Evolutionary conservation across 2,888 invertebrate genomes (phyloP).

Genomic region (Protophormia terraenovae): DNA sequence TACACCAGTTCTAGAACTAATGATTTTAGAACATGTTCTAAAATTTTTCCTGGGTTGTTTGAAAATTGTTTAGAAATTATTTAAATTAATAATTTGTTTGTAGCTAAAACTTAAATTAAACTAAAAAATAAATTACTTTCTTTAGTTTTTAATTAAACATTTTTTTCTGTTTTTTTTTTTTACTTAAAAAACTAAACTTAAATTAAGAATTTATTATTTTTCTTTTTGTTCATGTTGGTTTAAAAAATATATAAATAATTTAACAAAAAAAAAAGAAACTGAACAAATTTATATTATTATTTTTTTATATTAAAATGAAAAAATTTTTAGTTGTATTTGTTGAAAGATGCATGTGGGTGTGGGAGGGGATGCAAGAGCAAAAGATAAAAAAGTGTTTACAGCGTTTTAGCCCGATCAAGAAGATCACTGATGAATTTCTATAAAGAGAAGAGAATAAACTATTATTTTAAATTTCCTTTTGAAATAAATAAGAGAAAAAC

Average conservation of each 20-base stretch:
- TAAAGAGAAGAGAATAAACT: conserved; percentile 79
- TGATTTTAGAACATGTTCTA: too few species aligned
- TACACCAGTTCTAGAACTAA: too few species aligned
- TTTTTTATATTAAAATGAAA: conserved; percentile 55
- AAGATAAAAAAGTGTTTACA: conserved; percentile 79
- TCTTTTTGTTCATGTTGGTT: not conserved
- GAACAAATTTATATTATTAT: conserved; percentile 64
- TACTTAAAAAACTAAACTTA: conserved; percentile 68
- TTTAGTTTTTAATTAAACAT: not conserved
- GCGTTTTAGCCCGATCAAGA: conserved; percentile 93
- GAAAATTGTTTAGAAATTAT: not conserved
- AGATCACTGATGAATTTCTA: conserved; percentile 96
- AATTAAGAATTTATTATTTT: conserved; percentile 59
- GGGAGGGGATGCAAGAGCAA: conserved; percentile 2
- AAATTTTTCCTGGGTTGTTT: too few species aligned
- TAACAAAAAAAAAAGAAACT: conserved; percentile 73
- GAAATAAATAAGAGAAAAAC: conserved; percentile 70
- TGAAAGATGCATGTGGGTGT: conserved; percentile 55
- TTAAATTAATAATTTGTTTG: conserved; percentile 5
- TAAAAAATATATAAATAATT: conserved; percentile 70
- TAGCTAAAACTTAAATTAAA: conserved; percentile 53
- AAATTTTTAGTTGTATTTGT: conserved; percentile 42
- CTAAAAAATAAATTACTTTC: conserved; percentile 11
- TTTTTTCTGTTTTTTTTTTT: conserved; percentile 34
- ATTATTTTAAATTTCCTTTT: not conserved